phyloP scores from a whole-genome alignment of 1,140 invertebrate species.

The Brachionus calyciflorus region DNA sequence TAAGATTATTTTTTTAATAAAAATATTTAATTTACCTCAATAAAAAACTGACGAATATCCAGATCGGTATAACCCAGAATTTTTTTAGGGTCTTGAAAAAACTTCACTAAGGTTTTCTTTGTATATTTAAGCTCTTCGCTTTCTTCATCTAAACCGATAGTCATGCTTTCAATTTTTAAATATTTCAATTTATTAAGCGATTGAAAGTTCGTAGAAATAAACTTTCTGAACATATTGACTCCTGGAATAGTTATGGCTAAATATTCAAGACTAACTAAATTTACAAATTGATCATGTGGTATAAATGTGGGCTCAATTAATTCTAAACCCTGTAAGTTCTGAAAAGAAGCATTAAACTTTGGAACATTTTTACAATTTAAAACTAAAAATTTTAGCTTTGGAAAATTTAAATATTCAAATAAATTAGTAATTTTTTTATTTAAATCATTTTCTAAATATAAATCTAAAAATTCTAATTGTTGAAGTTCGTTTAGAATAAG shows the following conservation, averaged over 20 bases:
- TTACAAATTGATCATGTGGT: background rate
- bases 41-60: too few relatives aligned
- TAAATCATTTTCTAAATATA: background rate
- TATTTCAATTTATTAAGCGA: background rate
- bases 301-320: background rate
- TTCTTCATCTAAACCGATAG: background rate
- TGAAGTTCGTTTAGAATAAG: background rate
- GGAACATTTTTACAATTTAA: background rate
- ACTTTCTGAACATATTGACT: background rate
- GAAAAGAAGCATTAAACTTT: background rate
- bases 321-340: conserved; percentile 2
- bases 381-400: background rate
- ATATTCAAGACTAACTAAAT: conserved; percentile 10
- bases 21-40: background rate
- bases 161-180: background rate
- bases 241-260: background rate
- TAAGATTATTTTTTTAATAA: too few relatives aligned
- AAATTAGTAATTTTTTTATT: too few relatives aligned
- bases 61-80: background rate
- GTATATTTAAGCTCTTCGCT: background rate
- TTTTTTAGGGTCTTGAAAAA: background rate
- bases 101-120: background rate
- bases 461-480: background rate
- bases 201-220: background rate
- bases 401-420: background rate